Percentiles rank a stretch among this genome's conserved stretches.
Conservation (phyloP, 2,113 vertebrate species). For the Agapornis roseicollis region DNA sequence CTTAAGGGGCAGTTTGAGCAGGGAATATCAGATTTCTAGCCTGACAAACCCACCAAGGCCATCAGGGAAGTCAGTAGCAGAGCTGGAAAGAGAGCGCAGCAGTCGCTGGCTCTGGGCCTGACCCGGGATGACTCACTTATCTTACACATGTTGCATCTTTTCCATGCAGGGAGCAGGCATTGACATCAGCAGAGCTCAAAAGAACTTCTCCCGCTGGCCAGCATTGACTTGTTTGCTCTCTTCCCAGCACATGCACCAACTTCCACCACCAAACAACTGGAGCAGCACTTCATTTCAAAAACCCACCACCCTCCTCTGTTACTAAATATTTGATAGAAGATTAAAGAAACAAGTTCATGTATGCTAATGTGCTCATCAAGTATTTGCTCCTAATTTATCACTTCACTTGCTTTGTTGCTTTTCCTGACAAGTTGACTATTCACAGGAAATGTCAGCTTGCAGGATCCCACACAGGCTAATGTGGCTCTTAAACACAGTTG, state of each 20-base stretch:
- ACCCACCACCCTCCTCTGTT: background rate
- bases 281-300: background rate
- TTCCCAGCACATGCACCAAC: background rate
- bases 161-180: constrained; percentile 18
- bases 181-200: constrained; percentile 24
- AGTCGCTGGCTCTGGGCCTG: background rate
- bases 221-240: background rate
- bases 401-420: background rate
- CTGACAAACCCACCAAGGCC: background rate
- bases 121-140: constrained; percentile 36
- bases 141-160: constrained; percentile 52
- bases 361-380: background rate
- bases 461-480: background rate
- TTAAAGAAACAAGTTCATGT: background rate
- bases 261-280: background rate
- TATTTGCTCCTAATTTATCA: constrained; percentile 4
- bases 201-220: background rate
- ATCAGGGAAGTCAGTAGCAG: constrained; percentile 47
- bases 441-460: background rate
- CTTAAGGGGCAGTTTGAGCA: background rate
- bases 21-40: background rate
- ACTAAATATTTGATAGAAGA: background rate
- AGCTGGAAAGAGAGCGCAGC: background rate
- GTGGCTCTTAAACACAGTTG: background rate
- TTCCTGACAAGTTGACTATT: background rate